Evolutionary conservation across 2,113 vertebrate species (phyloP).

Genomic region (Hyla sarda): DNA sequence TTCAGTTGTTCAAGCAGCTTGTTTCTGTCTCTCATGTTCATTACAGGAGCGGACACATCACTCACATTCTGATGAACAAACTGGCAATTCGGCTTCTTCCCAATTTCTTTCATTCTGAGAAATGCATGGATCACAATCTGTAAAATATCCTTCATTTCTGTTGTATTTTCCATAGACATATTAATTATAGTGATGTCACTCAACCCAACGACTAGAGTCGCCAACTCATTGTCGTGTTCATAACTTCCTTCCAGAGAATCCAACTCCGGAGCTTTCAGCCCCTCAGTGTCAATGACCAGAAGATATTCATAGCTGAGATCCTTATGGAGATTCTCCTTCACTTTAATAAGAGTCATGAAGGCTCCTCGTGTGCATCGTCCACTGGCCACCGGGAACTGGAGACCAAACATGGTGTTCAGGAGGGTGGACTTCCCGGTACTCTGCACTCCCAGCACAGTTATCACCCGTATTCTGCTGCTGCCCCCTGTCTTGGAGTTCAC

Average conservation of each 20-base stretch:
- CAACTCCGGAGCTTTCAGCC: conserved; percentile 52
- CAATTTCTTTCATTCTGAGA: conserved; percentile 70
- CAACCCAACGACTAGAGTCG: conserved; percentile 76
- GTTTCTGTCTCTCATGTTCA: conserved; percentile 71
- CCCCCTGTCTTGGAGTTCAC: conserved; percentile 67
- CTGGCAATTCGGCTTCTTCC: conserved; percentile 76
- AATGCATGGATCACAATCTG: conserved; percentile 76
- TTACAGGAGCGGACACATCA: conserved; percentile 71
- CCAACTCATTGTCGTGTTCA: conserved; percentile 71
- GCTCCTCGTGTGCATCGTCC: too few species aligned
- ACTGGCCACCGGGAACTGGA: conserved; percentile 68
- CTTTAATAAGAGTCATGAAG: conserved; percentile 9
- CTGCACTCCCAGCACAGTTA: too few species aligned
- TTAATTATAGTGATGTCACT: conserved; percentile 78
- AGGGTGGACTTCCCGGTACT: conserved; percentile 83
- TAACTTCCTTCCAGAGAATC: conserved; percentile 53
- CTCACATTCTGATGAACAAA: conserved; percentile 81
- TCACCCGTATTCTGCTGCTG: conserved; percentile 70
- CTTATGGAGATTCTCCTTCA: conserved; percentile 70
- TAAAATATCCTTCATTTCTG: conserved; percentile 71
- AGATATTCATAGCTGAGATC: conserved; percentile 78
- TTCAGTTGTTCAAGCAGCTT: conserved; percentile 70
- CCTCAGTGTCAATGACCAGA: conserved; percentile 70
- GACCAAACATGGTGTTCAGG: conserved; percentile 84
- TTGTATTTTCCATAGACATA: conserved; percentile 64